Conservation (phyloP, 1,140 invertebrate species). For the Lordiphosa mommai region DNA sequence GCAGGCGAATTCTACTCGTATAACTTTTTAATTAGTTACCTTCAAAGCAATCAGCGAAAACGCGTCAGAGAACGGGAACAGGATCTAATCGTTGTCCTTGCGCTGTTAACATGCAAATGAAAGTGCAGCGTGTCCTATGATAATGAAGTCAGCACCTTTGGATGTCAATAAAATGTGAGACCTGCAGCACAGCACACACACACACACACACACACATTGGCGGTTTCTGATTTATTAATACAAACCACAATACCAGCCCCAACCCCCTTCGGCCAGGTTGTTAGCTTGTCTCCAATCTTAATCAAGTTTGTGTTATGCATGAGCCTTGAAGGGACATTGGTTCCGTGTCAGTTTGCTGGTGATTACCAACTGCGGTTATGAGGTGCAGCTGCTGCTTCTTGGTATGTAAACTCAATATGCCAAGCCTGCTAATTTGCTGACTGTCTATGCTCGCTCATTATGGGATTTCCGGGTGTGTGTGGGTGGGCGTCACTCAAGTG, state of each 20-base stretch:
- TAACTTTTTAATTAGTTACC: slow-evolving; percentile 76
- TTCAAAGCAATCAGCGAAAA: slow-evolving; percentile 62
- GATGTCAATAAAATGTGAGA: slow-evolving; percentile 30
- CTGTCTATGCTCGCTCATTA: slow-evolving; percentile 50
- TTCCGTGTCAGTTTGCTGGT: slow-evolving; percentile 7
- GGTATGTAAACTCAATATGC: slow-evolving; percentile 41
- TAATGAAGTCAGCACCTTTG: slow-evolving; percentile 18
- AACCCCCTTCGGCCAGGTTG: background rate
- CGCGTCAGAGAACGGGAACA: background rate
- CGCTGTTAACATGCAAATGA: slow-evolving; percentile 67
- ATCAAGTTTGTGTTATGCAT: slow-evolving; percentile 62
- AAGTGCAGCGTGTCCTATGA: slow-evolving; percentile 41
- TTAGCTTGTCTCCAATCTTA: slow-evolving; percentile 26
- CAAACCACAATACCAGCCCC: slow-evolving; percentile 5
- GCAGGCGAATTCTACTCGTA: slow-evolving; percentile 52
- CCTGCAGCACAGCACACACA: slow-evolving; percentile 2
- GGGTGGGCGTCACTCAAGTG: slow-evolving; percentile 22
- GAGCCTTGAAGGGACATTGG: slow-evolving; percentile 1
- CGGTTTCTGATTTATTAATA: slow-evolving; percentile 49
- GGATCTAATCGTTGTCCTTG: slow-evolving; percentile 34
- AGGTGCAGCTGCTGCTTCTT: slow-evolving; percentile 17
- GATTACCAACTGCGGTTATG: slow-evolving; percentile 57
- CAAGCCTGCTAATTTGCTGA: slow-evolving; percentile 60
- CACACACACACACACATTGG: slow-evolving; percentile 3
- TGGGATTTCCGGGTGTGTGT: slow-evolving; percentile 37